Percentiles rank a stretch among this genome's conserved stretches.
Conservation (phyloP, 2,888 invertebrate genomes). For the Papilio gigon region DNA sequence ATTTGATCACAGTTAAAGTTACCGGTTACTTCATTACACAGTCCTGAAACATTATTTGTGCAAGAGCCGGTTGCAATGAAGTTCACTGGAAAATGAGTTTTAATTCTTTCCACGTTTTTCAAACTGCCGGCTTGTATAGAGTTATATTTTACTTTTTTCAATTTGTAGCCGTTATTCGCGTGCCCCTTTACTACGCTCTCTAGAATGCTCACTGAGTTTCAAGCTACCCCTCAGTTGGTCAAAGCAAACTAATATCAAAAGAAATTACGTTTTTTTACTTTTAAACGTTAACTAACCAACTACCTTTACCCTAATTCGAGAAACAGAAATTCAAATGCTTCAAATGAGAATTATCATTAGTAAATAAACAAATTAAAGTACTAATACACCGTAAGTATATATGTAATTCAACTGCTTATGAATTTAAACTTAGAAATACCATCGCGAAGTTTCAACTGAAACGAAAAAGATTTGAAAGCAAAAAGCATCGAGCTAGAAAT, state of each 20-base stretch:
- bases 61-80: constrained; percentile 11
- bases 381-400: neutral
- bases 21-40: neutral
- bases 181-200: constrained; percentile 9
- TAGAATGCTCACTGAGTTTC: constrained; percentile 16
- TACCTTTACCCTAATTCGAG: neutral
- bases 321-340: neutral
- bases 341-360: neutral
- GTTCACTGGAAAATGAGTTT: constrained; percentile 10
- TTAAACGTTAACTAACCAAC: neutral
- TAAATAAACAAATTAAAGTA: neutral
- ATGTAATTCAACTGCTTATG: neutral
- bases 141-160: constrained; percentile 19
- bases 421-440: neutral
- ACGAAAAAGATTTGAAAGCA: constrained; percentile 7
- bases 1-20: neutral
- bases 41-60: neutral
- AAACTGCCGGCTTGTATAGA: constrained; percentile 12
- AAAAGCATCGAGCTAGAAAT: constrained; percentile 60
- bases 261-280: neutral
- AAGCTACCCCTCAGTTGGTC: constrained; percentile 1
- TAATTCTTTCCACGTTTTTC: constrained; percentile 19
- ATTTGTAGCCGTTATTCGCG: constrained; percentile 7
- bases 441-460: neutral
- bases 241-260: constrained; percentile 1